phyloP scores from a whole-genome alignment of 2,113 vertebrate genomes.

The Corynorhinus townsendii region DNA sequence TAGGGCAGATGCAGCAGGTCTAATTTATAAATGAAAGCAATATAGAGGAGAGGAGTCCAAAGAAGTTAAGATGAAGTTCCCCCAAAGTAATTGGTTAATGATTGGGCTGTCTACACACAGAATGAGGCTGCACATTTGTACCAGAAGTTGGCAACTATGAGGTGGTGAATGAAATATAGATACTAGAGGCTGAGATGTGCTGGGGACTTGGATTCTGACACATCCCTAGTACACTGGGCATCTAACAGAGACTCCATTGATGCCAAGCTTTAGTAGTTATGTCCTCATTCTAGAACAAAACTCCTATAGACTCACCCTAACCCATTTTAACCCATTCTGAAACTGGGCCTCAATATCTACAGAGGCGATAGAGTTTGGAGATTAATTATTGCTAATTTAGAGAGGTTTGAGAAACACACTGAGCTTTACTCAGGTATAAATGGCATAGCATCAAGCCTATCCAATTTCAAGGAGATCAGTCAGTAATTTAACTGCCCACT shows the following conservation, averaged over 20 bases:
- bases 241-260: not conserved
- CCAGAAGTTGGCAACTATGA: not conserved
- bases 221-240: too few relatives aligned
- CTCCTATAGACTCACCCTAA: not conserved
- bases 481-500: not conserved
- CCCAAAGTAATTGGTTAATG: not conserved
- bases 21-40: not conserved
- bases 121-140: fast-evolving
- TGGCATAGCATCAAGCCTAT: not conserved
- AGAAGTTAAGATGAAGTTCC: not conserved
- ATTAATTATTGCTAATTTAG: not conserved
- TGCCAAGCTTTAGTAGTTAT: not conserved
- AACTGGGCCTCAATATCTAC: not conserved
- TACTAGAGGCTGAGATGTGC: not conserved
- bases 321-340: not conserved
- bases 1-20: not conserved
- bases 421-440: not conserved
- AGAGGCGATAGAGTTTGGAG: not conserved
- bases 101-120: not conserved
- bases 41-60: not conserved
- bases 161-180: not conserved
- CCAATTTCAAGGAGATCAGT: not conserved
- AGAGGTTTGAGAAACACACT: not conserved
- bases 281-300: not conserved
- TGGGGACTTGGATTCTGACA: fast-evolving